A percentile compares a stretch with the other conserved stretches of the same genome.
phyloP scores from a whole-genome alignment of 1,140 invertebrate genomes.

The Drosophila carrolli region DNA sequence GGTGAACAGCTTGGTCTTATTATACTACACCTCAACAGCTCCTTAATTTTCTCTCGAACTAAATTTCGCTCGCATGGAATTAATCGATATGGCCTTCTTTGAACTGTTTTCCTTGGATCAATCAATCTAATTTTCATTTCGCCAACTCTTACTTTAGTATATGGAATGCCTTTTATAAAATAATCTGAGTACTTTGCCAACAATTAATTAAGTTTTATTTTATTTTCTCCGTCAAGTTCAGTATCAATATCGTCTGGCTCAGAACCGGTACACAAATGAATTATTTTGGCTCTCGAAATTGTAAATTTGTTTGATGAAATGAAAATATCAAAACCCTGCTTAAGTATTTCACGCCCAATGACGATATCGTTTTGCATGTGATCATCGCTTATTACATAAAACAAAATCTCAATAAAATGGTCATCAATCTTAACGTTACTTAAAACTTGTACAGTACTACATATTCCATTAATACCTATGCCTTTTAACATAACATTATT shows the following conservation, averaged over 20 bases:
- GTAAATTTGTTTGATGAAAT: constrained; percentile 10
- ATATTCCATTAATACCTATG: constrained; percentile 15
- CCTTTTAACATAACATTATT: constrained; percentile 23
- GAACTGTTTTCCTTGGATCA: constrained; percentile 15
- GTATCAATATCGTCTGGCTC: constrained; percentile 2
- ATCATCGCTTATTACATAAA: constrained; percentile 33
- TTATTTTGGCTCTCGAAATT: background rate
- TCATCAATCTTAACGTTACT: constrained; percentile 19
- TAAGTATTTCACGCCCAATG: constrained; percentile 34
- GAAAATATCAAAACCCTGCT: constrained; percentile 37
- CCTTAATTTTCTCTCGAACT: background rate
- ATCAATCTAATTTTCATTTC: no score
- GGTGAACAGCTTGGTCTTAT: background rate
- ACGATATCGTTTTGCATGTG: constrained; percentile 34
- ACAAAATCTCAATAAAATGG: constrained; percentile 22
- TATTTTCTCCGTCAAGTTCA: background rate
- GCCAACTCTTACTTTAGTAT: constrained; percentile 1
- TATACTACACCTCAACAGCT: background rate
- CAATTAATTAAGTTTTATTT: no score
- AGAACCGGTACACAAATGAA: background rate
- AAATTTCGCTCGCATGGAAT: background rate
- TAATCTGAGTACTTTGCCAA: no score
- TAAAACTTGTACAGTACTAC: constrained; percentile 27
- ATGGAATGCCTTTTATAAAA: no score
- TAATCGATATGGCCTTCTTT: background rate